Evolutionary conservation across 2,113 vertebrate species (phyloP).

Genomic region (Leptobrachium ailaonicum): DNA sequence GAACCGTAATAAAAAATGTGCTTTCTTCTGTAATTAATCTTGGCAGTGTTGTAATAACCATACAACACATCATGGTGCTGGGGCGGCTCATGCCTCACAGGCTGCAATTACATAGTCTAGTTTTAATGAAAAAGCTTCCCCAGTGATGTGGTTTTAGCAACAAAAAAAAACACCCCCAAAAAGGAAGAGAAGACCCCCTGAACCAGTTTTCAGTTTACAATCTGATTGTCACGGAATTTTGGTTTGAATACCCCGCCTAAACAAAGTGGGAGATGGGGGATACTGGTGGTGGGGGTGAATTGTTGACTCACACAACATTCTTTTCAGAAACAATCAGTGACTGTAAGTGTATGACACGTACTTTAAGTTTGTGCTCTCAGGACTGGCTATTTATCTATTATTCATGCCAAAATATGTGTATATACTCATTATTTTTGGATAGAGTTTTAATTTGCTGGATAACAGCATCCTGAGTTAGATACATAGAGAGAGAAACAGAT

Average conservation of each 20-base stretch:
- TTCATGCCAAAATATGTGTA: too few relatives aligned
- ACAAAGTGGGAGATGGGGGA: not conserved
- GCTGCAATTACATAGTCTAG: slow-evolving; percentile 10
- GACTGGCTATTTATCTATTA: too few relatives aligned
- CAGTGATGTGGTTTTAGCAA: slow-evolving; percentile 6
- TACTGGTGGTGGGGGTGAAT: too few relatives aligned
- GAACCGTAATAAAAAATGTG: not conserved
- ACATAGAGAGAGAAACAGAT: too few relatives aligned
- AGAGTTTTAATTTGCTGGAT: too few relatives aligned
- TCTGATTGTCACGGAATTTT: not conserved
- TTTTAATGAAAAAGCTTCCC: slow-evolving; percentile 1
- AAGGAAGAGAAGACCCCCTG: not conserved
- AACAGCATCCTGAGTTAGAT: too few relatives aligned
- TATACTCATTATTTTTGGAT: too few relatives aligned
- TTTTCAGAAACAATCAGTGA: slow-evolving; percentile 1
- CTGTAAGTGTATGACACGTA: not conserved
- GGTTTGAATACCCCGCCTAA: not conserved
- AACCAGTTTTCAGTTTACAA: slow-evolving; percentile 10
- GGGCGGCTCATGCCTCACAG: not conserved
- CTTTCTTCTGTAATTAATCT: not conserved
- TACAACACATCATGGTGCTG: not conserved
- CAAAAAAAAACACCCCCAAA: not conserved
- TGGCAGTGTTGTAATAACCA: not conserved
- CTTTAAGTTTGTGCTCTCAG: too few relatives aligned
- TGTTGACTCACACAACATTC: not conserved